Evolutionary conservation across 2,888 invertebrate genomes (phyloP).

Genomic region (Sarcophaga subvicina): DNA sequence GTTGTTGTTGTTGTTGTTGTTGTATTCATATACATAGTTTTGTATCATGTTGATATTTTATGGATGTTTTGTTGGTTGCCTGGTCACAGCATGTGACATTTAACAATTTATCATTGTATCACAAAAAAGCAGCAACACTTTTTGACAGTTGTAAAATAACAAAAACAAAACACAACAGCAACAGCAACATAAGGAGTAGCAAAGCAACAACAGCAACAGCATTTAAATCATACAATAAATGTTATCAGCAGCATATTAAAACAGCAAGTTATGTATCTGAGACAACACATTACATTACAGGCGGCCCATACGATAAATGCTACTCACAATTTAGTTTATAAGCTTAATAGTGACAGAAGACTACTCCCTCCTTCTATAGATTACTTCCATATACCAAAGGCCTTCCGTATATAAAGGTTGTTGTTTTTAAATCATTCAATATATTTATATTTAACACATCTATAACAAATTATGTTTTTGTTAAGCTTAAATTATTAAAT

Average conservation of each 20-base stretch:
- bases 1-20: too few relatives aligned
- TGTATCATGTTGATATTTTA: conserved; percentile 26
- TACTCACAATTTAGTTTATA: conserved; percentile 17
- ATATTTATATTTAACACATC: conserved; percentile 2
- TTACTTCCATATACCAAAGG: too few relatives aligned
- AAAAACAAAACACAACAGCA: neutral
- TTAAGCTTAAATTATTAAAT: conserved; percentile 54
- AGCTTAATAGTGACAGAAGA: conserved; percentile 7
- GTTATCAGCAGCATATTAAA: conserved; percentile 52
- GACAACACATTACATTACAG: neutral
- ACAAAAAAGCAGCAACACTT: conserved; percentile 56
- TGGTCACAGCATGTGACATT: conserved; percentile 67
- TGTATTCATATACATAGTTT: neutral
- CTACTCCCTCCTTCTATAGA: too few relatives aligned
- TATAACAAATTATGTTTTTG: conserved; percentile 48
- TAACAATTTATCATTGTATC: conserved; percentile 66
- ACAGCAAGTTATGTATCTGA: conserved; percentile 38
- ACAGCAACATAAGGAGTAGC: too few relatives aligned
- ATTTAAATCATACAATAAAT: conserved; percentile 46
- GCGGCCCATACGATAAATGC: neutral
- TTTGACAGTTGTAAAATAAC: conserved; percentile 59
- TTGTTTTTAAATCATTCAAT: too few relatives aligned
- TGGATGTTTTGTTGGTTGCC: conserved; percentile 25
- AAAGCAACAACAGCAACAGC: conserved; percentile 2
- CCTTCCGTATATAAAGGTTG: too few relatives aligned